Base-by-base conservation (phyloP, 1,140 invertebrate genomes). In the Calephelis nemesis region DNA sequence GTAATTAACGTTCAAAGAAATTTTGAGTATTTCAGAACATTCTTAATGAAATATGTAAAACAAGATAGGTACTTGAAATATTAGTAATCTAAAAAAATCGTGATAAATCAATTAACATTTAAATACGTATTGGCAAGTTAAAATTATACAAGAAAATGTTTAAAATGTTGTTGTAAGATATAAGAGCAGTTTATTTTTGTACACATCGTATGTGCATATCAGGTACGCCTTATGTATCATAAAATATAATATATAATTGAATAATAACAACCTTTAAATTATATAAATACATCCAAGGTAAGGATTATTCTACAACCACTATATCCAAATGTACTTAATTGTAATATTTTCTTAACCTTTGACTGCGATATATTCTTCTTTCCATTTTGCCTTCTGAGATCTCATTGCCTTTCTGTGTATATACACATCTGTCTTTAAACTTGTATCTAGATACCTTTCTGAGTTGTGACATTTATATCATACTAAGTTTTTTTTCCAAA, bases 121-220 rank as follows among this genome's bases (percentile, higher is more conserved):
- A 48, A 67, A 58, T 67, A 52, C 8, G 49, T 42, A 54, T 54
- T 54, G 49, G 64, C 15, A 45, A 45, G 64, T 65, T 65, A 65
- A 64, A 30, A 47, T 15, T 30, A 47, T 67, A 48, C 19, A 52
- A 63, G 15, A 47, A 63, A 62, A 79, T 74, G 71, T 73, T 81
- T 77, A 81, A 82, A 75, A 77, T 77, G 73, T 83, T 90, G 83
- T 85, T 82, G 77, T 75, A 19, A 71, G 83, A 78, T 81, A 82
- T 69, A 76, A 88, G 75, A 88, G 79, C 68, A 72, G 79, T 89
- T 88, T 90, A 90, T 90, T 90, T 90, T 90, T 90, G 78, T 88
- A 90, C 78, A 84, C 80, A 72, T 69, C 65, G 74, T 79, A 81
- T 83, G 80, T 81, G 77, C 88, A 90, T 90, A 90, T 90, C 88